Conservation (phyloP, 2,797 vertebrate species). For the Mormyrops boulengeri region DNA sequence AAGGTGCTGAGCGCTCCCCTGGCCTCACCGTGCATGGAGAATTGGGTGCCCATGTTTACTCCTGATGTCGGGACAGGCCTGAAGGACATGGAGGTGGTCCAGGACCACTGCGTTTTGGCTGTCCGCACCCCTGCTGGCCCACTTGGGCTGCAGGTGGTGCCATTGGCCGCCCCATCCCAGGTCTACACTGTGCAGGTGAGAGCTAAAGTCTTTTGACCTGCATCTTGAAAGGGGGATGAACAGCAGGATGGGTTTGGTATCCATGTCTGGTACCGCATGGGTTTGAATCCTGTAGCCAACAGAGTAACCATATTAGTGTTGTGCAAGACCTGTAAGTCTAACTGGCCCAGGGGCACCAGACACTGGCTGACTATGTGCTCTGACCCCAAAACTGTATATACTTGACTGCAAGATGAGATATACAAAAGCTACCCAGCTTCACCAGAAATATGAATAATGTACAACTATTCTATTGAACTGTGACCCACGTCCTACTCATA, state of each 20-base stretch:
- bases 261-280: background rate
- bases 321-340: background rate
- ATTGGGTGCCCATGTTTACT: conserved; percentile 72
- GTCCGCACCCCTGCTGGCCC: conserved; percentile 54
- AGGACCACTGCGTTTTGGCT: conserved; percentile 74
- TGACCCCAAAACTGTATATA: background rate
- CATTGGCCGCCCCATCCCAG: conserved; percentile 58
- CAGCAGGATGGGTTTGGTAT: background rate
- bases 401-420: background rate
- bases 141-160: conserved; percentile 68
- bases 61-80: conserved; percentile 62
- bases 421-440: background rate
- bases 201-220: conserved; percentile 12
- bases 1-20: conserved; percentile 76
- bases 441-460: background rate
- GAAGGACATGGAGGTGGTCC: conserved; percentile 83
- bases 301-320: background rate
- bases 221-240: background rate
- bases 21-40: conserved; percentile 56
- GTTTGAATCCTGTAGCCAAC: background rate
- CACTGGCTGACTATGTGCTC: background rate
- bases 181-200: conserved; percentile 67
- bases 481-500: background rate
- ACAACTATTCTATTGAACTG: background rate
- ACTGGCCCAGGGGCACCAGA: background rate